Evolutionary conservation across 2,888 invertebrate species (phyloP).

Genomic region (Abrostola triplasia): DNA sequence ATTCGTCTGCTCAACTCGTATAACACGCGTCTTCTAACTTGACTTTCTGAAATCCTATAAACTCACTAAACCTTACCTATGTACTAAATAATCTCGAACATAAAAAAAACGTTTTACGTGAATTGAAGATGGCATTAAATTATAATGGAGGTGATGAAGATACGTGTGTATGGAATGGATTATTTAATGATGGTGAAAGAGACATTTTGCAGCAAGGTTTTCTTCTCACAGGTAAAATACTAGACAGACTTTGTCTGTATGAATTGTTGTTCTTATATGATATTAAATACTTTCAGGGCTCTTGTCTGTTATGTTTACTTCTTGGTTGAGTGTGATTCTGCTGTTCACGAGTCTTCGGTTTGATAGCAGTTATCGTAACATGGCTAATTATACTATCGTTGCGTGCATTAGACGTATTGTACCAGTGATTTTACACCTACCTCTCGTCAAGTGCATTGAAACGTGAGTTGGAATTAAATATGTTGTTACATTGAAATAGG

Average conservation of each 20-base stretch:
- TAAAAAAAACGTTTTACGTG: background rate
- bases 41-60: background rate
- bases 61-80: background rate
- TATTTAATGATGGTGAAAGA: constrained; percentile 65
- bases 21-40: constrained; percentile 16
- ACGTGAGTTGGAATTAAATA: constrained; percentile 54
- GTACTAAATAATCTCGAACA: background rate
- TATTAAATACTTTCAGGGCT: constrained; percentile 60
- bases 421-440: constrained; percentile 52
- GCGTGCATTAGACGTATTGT: constrained; percentile 65
- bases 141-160: constrained; percentile 18
- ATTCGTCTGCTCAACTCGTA: constrained; percentile 37
- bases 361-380: constrained; percentile 76
- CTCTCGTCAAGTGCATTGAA: constrained; percentile 54
- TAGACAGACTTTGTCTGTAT: no score
- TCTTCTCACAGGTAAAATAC: constrained; percentile 64
- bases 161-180: constrained; percentile 65
- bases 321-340: constrained; percentile 66
- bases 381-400: constrained; percentile 75
- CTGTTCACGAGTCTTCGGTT: constrained; percentile 61
- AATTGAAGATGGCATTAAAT: constrained; percentile 26
- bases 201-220: constrained; percentile 61
- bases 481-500: constrained; percentile 21
- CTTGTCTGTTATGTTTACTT: constrained; percentile 61
- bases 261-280: background rate